Evolutionary conservation across 2,113 vertebrate species (phyloP).

Genomic region (Pachypanchax playfairii): DNA sequence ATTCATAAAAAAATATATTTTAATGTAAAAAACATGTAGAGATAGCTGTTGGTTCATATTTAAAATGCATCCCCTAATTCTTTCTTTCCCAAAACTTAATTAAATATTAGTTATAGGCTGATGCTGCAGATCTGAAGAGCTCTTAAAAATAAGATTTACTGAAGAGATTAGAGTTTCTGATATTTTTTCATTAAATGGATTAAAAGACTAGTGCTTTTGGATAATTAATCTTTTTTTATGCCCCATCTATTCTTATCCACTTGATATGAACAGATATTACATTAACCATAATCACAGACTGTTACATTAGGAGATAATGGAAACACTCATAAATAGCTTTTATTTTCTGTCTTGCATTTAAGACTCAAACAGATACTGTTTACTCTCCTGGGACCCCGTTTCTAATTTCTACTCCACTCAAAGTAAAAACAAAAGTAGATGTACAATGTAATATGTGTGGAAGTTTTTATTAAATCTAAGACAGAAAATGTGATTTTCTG

Average conservation of each 20-base stretch:
- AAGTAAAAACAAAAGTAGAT: too few species aligned
- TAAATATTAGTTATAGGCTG: neutral
- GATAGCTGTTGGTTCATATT: neutral
- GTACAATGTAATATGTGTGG: too few species aligned
- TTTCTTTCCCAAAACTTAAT: neutral
- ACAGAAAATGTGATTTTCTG: too few species aligned
- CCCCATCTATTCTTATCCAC: slow-evolving; percentile 7
- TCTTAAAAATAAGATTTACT: neutral
- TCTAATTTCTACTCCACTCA: too few species aligned
- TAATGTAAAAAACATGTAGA: neutral
- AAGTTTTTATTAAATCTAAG: too few species aligned
- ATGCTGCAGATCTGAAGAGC: neutral
- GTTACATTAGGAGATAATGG: neutral
- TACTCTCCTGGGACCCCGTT: neutral
- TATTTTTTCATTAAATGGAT: neutral
- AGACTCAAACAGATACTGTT: neutral
- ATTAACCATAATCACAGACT: neutral
- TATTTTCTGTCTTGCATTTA: neutral
- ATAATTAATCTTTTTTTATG: slow-evolving; percentile 1
- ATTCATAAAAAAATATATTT: too few species aligned
- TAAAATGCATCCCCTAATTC: neutral
- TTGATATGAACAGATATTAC: neutral
- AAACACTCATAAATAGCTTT: neutral
- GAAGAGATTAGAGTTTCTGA: neutral
- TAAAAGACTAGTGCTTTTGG: neutral